Base-by-base conservation (phyloP, 2,797 vertebrate genomes). In the Garrulus glandarius region DNA sequence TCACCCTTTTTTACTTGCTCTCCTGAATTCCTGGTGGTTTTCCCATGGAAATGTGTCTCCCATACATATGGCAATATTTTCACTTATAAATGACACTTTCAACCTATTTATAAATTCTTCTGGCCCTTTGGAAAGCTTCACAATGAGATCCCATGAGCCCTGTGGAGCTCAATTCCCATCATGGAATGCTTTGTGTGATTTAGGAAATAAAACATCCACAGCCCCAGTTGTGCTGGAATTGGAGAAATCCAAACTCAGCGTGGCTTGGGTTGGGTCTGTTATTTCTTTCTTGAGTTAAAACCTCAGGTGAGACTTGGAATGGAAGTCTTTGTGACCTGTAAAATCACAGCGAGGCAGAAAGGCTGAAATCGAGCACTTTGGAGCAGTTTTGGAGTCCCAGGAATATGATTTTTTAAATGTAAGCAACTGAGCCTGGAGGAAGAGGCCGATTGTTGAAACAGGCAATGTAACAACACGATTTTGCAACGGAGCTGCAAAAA, bases 71-170 rank as follows among this genome's bases (percentile, higher is more conserved):
- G 39, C 44, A 68, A 3, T 1, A 3, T 27, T 43, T 57, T 61
- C 3, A 0, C 21, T 77, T 36, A 3, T 4, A 30, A 65, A 5
- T 3, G 13, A 23, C 4, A 0, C 11, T 21, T 23, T 24, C 6
- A 29, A 3, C 21, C 16, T 22, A 0, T 46, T 39, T n/a, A 2
- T 34, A 4, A 39, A 19, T 50, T 9, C 20, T 11, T 37, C 29
- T 15, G 10, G 39, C 36, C 43, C 23, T 15, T 14, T 26, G 79
- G 60, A 53, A 65, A 22, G 32, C 17, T n/a, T 49, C 23, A 1
- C 19, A 4, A 0, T 1, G 23, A 23, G 50, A 9, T 50, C 43
- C 36, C 17, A 1, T 1, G 0, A 47, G 39, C 39, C n/a, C 47
- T 0, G 0, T 1, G 17, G 53, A 59, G n/a, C 85, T 22, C 17